Evolutionary conservation across 37 sponge, comb jelly and placozoan species (phyloP), one percentile per base, ranked within the genome.

Genomic region (Mnemiopsis leidyi): DNA sequence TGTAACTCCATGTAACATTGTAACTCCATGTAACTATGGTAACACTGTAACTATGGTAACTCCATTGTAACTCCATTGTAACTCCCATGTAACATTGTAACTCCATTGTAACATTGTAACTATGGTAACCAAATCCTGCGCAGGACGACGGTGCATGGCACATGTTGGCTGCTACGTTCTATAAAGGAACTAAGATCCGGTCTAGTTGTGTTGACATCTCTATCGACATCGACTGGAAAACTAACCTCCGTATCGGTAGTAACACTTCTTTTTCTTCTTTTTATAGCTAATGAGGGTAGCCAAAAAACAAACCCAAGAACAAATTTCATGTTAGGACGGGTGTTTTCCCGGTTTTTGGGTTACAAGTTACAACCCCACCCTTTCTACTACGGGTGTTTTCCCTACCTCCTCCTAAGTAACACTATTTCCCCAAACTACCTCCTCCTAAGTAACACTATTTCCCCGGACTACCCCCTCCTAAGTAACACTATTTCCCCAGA

Each of bases 141-240:
- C 90, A 85, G 90, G 90, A 85, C 25, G 90, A 85, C 61, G 90
- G 90, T 24, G 38, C 23, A 39, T 85, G 90, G 90, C 90, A 85
- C 61, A 35, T 40, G 90, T 61, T 85, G 48, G 23, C 36, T 13
- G 28, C 23, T 7, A 23, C 61, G 16, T 85, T 85, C 61, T 33
- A 40, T 0, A 28, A 37, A 39, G 90, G 90, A 18, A 85, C 90
- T 61, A 85, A 85, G 30, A 85, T 85, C 2, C 23, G 90, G 39
- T 85, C 90, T n/a, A 40, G 90, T 23, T n/a, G 61, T 85, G 90
- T 40, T 0, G 90, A 85, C 0, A 29, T 85, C 35, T 39, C 24
- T 85, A n/a, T 85, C 7, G 90, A 85, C 35, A 39, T 85, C 29
- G 61, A 85, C 38, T 40, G 90, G 61, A 38, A 39, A 39, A 23